A percentile compares a stretch with the other conserved stretches of the same genome.
These are phyloP conservation scores for Atta colombica DNA, from an alignment of 1,140 invertebrate genomes.

Conservation along the genomic window DNA sequence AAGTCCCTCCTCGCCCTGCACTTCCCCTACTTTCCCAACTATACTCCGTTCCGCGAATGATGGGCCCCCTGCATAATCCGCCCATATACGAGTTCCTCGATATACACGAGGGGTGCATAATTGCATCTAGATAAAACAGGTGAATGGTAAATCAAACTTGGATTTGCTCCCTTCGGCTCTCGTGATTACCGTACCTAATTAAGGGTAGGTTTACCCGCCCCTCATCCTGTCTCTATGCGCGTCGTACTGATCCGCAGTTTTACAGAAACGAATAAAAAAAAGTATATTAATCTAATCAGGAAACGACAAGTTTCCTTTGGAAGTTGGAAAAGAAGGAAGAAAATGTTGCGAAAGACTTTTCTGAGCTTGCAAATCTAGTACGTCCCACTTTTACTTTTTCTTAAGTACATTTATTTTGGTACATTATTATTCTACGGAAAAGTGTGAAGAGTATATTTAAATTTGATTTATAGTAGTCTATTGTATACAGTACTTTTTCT, in stretches of 20 bases:
- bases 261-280: neutral
- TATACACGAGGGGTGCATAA: constrained; percentile 78
- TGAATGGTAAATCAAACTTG: constrained; percentile 79
- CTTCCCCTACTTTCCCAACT: neutral
- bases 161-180: constrained; percentile 71
- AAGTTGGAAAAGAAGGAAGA: neutral
- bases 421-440: neutral
- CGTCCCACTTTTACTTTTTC: neutral
- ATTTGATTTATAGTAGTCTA: neutral
- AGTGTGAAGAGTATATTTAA: neutral
- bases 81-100: constrained; percentile 70
- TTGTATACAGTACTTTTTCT: neutral
- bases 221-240: neutral
- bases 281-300: constrained; percentile 23
- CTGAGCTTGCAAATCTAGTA: constrained; percentile 5
- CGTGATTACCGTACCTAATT: constrained; percentile 75
- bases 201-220: constrained; percentile 48
- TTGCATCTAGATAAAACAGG: constrained; percentile 80
- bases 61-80: constrained; percentile 71
- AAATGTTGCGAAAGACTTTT: neutral
- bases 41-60: constrained; percentile 55
- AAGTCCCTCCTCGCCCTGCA: constrained; percentile 39
- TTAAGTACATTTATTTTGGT: neutral
- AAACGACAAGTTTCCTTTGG: neutral
- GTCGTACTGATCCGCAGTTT: neutral